Evolutionary conservation across 2,113 vertebrate genomes (phyloP).

Genomic region (Xiphophorus couchianus): DNA sequence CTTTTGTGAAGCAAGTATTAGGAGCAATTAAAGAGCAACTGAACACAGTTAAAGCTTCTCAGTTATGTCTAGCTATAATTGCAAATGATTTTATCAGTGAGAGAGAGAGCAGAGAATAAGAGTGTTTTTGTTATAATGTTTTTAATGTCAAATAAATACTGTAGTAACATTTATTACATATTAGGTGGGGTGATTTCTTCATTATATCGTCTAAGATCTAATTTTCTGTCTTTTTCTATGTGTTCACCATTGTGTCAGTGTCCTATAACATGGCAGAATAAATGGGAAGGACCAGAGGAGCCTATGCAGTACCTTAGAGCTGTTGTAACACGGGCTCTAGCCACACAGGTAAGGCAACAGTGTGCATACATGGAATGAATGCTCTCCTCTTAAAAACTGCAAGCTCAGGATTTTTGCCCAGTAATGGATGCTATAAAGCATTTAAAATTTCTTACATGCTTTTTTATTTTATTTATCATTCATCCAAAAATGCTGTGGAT

Average conservation of each 20-base stretch:
- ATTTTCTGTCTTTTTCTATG: background rate
- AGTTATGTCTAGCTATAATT: too few species aligned
- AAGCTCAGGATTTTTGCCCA: background rate
- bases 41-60: too few species aligned
- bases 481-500: background rate
- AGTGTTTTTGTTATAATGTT: background rate
- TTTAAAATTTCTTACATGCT: background rate
- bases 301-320: conserved; percentile 94
- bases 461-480: background rate
- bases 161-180: background rate
- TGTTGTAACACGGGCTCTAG: conserved; percentile 87
- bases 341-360: conserved; percentile 86
- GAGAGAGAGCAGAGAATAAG: too few species aligned
- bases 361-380: background rate
- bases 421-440: background rate
- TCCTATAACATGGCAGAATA: conserved; percentile 92
- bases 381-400: background rate
- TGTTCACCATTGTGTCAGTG: conserved; percentile 79
- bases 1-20: too few species aligned
- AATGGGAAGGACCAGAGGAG: conserved; percentile 97
- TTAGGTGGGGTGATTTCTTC: background rate
- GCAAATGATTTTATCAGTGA: too few species aligned
- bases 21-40: too few species aligned
- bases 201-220: background rate
- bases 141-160: background rate